Base-by-base conservation (phyloP, 1,140 invertebrate species). In the Myzus persicae region DNA sequence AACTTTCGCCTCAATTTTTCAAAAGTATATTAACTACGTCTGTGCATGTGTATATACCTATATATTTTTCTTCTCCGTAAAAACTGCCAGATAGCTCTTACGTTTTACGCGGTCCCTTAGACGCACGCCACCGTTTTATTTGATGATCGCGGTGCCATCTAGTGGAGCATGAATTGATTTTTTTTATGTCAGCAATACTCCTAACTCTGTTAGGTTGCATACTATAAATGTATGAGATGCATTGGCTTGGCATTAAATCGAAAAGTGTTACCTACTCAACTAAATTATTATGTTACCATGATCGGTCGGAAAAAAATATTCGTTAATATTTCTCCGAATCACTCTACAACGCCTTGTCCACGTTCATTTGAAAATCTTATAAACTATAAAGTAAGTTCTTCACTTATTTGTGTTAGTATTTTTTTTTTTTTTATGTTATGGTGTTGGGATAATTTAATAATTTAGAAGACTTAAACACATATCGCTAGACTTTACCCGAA, bases 1-100 rank as follows among this genome's bases (percentile, higher is more conserved):
- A 90, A 90, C 48, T 90, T 90, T 90, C 38, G 9, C 38, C 88
- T 90, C 88, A 26, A 90, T 90, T 90, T 90, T 90, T 90, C 88
- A 90, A 90, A 40, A 90, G 38, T 90, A 31, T 89, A 89, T 89
- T 51, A 51, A 89, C 46, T 51, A 90, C 20, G 51, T 40, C 22
- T 42, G 18, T 51, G 36, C 24, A 82, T 8, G 76, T 81, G 26
- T 81, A 81, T 8, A 38, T 38, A 24, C 20, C 20, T 51, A 82
- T 38, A 82, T 38, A 8, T 82, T 20, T 76, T 76, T 76, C 14
- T 1, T 76, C 59, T n/a, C 31, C 59, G 59, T 76, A 76, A 76
- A 76, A 76, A 76, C n/a, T 76, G 31, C 14, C 3, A 59, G 31
- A 67, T 67, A 67, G 26, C 6, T 67, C 31, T 67, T n/a, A 76